These are phyloP conservation scores for Cyclophora albipunctata DNA, from an alignment of 2,888 invertebrate genomes.

Conservation along the genomic window DNA sequence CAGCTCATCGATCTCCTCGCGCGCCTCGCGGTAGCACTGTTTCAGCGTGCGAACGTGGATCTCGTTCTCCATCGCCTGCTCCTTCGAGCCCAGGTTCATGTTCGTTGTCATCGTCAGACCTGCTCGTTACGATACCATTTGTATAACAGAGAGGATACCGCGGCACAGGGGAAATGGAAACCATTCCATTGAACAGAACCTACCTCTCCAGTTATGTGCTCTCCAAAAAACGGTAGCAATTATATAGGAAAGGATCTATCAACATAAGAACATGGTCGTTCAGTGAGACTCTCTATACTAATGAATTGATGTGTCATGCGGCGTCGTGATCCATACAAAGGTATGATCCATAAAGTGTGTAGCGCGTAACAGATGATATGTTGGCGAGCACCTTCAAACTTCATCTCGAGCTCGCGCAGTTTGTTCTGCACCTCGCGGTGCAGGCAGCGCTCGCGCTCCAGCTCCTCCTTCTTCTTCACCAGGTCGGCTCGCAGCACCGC, in stretches of 20 bases:
- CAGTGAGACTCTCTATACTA: too few relatives aligned
- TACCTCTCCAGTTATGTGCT: too few relatives aligned
- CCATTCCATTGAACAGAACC: too few relatives aligned
- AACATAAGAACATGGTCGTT: too few relatives aligned
- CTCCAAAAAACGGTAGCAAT: too few relatives aligned
- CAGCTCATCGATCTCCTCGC: slow-evolving; percentile 75
- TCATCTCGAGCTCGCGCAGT: slow-evolving; percentile 59
- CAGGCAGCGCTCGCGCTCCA: slow-evolving; percentile 76
- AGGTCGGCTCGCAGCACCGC: slow-evolving; percentile 57
- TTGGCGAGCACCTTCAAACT: slow-evolving; percentile 30
- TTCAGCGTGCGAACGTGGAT: slow-evolving; percentile 55
- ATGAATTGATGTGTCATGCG: too few relatives aligned
- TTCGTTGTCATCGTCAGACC: slow-evolving; percentile 52
- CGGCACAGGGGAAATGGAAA: too few relatives aligned
- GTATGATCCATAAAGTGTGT: too few relatives aligned
- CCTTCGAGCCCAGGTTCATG: slow-evolving; percentile 71
- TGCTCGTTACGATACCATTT: slow-evolving; percentile 3
- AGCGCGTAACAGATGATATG: too few relatives aligned
- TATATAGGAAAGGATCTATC: too few relatives aligned
- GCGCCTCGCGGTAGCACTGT: slow-evolving; percentile 77
- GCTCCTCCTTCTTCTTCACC: slow-evolving; percentile 64
- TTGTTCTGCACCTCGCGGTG: slow-evolving; percentile 67
- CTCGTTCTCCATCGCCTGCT: slow-evolving; percentile 77
- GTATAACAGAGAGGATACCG: not conserved
- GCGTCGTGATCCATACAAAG: too few relatives aligned